Percentiles rank a stretch among this genome's conserved stretches.
Conservation (phyloP, 2,888 invertebrate genomes). For the Melieria picta region DNA sequence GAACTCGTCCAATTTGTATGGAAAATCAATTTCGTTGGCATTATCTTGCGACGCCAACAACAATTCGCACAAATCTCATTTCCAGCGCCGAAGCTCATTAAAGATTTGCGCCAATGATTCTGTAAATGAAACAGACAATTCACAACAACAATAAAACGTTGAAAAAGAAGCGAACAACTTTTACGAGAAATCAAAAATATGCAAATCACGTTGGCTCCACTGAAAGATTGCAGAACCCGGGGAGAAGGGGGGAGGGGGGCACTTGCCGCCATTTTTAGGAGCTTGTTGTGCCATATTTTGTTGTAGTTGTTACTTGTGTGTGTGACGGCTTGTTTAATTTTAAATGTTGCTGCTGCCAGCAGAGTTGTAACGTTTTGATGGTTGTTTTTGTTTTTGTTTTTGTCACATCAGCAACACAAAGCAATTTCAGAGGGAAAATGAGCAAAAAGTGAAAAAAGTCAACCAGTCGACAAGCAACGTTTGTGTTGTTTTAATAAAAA, state of each 20-base stretch:
- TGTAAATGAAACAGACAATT: too few species aligned
- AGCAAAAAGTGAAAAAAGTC: not conserved
- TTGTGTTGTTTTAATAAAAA: not conserved
- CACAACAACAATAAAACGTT: too few species aligned
- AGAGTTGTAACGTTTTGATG: not conserved
- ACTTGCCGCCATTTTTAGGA: not conserved
- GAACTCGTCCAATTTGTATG: too few species aligned
- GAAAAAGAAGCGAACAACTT: too few species aligned
- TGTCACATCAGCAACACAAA: conserved; percentile 1
- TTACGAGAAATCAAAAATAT: not conserved
- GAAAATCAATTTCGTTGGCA: too few species aligned
- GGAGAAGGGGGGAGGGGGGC: not conserved
- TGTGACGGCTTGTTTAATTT: not conserved
- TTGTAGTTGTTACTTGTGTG: not conserved
- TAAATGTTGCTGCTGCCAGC: not conserved
- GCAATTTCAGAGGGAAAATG: not conserved
- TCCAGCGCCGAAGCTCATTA: too few species aligned
- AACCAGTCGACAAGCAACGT: too few species aligned
- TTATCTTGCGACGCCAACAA: too few species aligned
- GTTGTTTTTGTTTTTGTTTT: not conserved
- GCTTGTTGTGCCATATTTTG: not conserved
- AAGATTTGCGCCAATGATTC: too few species aligned
- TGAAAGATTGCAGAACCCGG: not conserved
- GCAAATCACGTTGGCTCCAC: not conserved
- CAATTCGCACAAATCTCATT: too few species aligned